Base-by-base conservation (phyloP, 2,888 invertebrate genomes). In the Sclerodermus sp. region DNA sequence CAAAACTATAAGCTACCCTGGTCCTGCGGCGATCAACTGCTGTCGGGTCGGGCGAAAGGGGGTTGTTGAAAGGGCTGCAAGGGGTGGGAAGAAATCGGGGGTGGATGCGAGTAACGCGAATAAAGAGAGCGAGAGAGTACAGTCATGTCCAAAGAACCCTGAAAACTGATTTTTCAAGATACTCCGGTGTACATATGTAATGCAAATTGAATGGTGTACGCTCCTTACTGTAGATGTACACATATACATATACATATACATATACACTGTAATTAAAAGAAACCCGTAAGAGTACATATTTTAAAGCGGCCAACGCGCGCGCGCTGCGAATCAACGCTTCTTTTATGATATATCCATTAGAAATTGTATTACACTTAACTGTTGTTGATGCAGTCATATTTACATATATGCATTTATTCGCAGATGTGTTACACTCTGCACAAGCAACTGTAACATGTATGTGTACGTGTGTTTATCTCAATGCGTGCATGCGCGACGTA, bases 1-100 rank as follows among this genome's bases (percentile, higher is more conserved):
- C 73, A 73, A 73, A 73, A 62, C 58, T 12, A 53, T 17, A 48
- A 23, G n/a, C 47, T 46, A 47, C 39, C 10, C 34, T 40, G 49
- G 34, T 34, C 16, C 2, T 13, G 44, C 9, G 42, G n/a, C 39
- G 38, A 2, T 18, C 29, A 29, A 14, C 18, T n/a, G 13, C 16
- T n/a, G n/a, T n/a, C n/a, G n/a, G n/a, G n/a, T n/a, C n/a, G n/a
- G n/a, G n/a, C n/a, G n/a, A n/a, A n/a, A n/a, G n/a, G n/a, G n/a
- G n/a, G n/a, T n/a, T n/a, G n/a, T n/a, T n/a, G n/a, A n/a, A n/a
- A n/a, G n/a, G n/a, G n/a, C n/a, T n/a, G n/a, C n/a, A n/a, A n/a
- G n/a, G n/a, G n/a, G n/a, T n/a, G n/a, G n/a, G n/a, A n/a, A n/a
- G n/a, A n/a, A n/a, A n/a, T n/a, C n/a, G n/a, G n/a, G n/a, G n/a